Conservation (phyloP, 2,797 vertebrate genomes). For the Synaphobranchus kaupii region DNA sequence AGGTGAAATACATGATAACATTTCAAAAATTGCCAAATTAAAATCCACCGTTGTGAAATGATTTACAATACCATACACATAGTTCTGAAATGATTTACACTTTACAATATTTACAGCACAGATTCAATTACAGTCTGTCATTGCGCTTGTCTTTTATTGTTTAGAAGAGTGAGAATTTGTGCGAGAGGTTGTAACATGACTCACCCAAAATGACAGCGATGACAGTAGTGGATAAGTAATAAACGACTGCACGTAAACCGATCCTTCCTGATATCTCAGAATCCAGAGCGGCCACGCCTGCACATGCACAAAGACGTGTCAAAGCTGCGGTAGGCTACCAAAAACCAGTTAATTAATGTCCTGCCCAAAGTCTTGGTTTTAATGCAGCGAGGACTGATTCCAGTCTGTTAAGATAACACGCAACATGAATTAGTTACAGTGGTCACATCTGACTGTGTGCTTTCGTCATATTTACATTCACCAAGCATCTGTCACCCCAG, state of each 20-base stretch:
- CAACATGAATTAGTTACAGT: not conserved
- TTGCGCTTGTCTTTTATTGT: slow-evolving; percentile 1
- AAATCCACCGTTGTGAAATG: not conserved
- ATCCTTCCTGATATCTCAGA: slow-evolving; percentile 92
- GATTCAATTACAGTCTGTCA: slow-evolving; percentile 1
- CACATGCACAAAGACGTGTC: not conserved
- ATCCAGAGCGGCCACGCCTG: slow-evolving; percentile 96
- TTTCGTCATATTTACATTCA: not conserved
- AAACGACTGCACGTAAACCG: slow-evolving; percentile 87
- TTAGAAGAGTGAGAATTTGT: slow-evolving; percentile 6
- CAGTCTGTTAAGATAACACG: slow-evolving; percentile 1
- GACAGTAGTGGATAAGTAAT: slow-evolving; percentile 92
- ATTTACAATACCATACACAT: not conserved
- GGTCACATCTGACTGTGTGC: too few species aligned
- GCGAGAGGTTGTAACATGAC: slow-evolving; percentile 26
- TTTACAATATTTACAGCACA: not conserved
- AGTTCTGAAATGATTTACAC: not conserved
- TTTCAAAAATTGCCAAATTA: not conserved
- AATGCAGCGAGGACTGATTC: not conserved
- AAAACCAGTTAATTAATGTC: not conserved
- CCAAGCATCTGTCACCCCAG: not conserved
- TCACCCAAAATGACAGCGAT: slow-evolving; percentile 92
- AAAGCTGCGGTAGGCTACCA: not conserved
- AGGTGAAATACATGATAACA: not conserved
- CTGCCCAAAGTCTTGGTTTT: not conserved